A percentile compares a stretch with the other conserved stretches of the same genome.
Evolutionary conservation across 2,797 vertebrate genomes (phyloP).

Genomic region (Helostoma temminkii): DNA sequence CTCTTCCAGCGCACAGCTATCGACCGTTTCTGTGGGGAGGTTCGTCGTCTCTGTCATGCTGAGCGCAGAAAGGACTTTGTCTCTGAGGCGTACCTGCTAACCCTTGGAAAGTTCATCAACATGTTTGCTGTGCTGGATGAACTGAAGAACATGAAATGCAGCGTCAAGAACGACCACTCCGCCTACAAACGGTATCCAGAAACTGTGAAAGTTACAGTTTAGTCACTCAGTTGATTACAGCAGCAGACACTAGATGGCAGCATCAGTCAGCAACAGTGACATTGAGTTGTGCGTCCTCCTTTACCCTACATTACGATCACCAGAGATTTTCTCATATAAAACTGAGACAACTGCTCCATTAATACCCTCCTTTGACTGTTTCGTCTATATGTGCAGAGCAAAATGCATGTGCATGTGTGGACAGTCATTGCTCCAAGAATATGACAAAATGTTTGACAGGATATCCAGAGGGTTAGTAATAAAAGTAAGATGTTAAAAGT

Average conservation of each 20-base stretch:
- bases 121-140: conserved; percentile 99
- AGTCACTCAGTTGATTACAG: background rate
- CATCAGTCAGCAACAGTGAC: conserved; percentile 20
- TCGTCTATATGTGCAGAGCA: no score
- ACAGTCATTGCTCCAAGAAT: no score
- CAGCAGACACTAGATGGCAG: conserved; percentile 72
- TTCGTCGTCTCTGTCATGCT: conserved; percentile 93
- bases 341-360: no score
- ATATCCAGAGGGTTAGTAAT: no score
- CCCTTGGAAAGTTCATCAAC: conserved; percentile 98
- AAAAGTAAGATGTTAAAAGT: no score
- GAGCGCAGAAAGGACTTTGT: conserved; percentile 99
- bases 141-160: conserved; percentile 99
- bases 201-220: background rate
- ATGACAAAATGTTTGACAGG: no score
- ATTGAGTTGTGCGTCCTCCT: background rate
- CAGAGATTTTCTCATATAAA: no score
- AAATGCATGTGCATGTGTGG: no score
- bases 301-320: no score
- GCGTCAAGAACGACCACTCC: conserved; percentile 98
- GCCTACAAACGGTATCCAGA: conserved; percentile 92
- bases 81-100: conserved; percentile 96
- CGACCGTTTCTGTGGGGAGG: conserved; percentile 96
- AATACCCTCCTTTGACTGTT: background rate
- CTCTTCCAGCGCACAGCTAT: conserved; percentile 91